Conservation (phyloP, 2,888 invertebrate species). For the Galerucella calmariensis region DNA sequence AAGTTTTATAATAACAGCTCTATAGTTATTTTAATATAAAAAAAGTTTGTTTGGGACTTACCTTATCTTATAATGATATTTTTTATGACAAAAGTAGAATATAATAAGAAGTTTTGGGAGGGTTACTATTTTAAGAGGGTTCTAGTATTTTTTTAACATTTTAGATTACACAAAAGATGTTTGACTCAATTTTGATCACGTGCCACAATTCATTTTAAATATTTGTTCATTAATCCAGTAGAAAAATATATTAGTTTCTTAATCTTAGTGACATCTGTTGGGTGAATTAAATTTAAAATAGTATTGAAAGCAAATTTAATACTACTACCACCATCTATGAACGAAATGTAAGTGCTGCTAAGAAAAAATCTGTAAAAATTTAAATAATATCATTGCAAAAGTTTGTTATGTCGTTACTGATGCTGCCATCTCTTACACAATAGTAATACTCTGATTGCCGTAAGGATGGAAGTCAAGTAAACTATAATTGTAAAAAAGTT, state of each 20-base stretch:
- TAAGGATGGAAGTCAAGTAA: too few relatives aligned
- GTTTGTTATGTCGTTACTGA: not conserved
- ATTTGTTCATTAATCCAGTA: not conserved
- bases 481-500: too few relatives aligned
- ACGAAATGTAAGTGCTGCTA: not conserved
- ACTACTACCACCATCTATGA: not conserved
- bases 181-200: too few relatives aligned
- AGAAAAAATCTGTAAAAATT: not conserved
- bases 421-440: not conserved
- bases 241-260: not conserved
- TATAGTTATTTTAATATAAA: slow-evolving; percentile 1
- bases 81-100: too few relatives aligned
- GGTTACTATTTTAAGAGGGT: too few relatives aligned
- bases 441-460: not conserved
- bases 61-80: too few relatives aligned
- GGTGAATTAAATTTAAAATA: not conserved
- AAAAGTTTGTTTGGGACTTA: not conserved
- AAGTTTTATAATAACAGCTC: not conserved
- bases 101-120: too few relatives aligned
- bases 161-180: too few relatives aligned
- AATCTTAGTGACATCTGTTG: not conserved
- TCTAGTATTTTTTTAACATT: too few relatives aligned
- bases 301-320: not conserved
- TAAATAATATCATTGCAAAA: not conserved
- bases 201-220: too few relatives aligned